A percentile compares a stretch with the other conserved stretches of the same genome.
Evolutionary conservation across 2,888 invertebrate genomes (phyloP).

Genomic region (Anoplius nigerrimus): DNA sequence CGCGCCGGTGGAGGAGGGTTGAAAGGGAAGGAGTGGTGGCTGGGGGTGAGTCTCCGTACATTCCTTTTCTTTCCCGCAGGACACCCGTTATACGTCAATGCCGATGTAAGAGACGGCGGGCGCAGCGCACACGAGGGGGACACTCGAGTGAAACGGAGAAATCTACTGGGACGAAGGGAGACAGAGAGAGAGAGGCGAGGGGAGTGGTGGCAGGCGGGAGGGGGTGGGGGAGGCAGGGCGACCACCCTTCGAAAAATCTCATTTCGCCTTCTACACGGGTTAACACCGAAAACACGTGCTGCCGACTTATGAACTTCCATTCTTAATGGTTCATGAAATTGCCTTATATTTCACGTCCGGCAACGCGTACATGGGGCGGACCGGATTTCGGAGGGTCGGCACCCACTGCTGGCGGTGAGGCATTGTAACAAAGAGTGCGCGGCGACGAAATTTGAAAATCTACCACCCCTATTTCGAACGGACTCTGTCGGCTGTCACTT

Average conservation of each 20-base stretch:
- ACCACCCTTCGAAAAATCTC: conserved; percentile 64
- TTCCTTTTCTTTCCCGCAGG: conserved; percentile 30
- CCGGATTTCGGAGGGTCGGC: conserved; percentile 47
- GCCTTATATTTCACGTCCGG: conserved; percentile 68
- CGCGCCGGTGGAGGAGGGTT: conserved; percentile 22
- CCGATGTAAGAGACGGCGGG: conserved; percentile 20
- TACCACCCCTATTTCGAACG: background rate
- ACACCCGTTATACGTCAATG: conserved; percentile 58
- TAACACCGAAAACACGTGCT: conserved; percentile 70
- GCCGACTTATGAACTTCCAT: conserved; percentile 68
- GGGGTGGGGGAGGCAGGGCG: background rate
- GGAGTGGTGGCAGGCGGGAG: background rate
- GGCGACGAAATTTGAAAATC: conserved; percentile 28
- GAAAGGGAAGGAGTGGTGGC: conserved; percentile 23
- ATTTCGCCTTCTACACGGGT: conserved; percentile 68
- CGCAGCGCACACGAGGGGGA: background rate
- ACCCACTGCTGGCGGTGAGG: conserved; percentile 15
- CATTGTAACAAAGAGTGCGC: conserved; percentile 25
- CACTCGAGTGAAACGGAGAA: background rate
- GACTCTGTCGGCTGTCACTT: background rate
- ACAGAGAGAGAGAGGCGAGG: background rate
- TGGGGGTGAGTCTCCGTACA: conserved; percentile 2
- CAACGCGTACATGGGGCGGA: conserved; percentile 55
- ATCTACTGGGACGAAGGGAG: background rate
- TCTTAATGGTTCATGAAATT: conserved; percentile 71